Conservation (phyloP, 2,113 vertebrate species). For the Catagonus wagneri region DNA sequence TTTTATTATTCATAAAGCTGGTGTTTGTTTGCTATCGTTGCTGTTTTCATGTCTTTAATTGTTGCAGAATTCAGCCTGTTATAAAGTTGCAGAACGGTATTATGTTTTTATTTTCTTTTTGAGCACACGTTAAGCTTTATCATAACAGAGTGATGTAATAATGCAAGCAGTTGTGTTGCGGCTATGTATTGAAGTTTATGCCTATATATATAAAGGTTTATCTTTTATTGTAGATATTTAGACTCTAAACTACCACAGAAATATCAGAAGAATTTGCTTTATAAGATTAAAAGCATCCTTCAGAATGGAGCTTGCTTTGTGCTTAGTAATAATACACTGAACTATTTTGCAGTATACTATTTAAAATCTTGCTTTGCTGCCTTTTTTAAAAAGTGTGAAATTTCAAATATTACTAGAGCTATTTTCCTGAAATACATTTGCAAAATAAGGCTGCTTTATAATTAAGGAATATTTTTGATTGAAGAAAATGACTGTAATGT, state of each 20-base stretch:
- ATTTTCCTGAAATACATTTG: constrained; percentile 85
- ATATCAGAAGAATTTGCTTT: constrained; percentile 70
- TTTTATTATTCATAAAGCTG: not conserved
- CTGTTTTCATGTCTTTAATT: not conserved
- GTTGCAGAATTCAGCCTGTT: not conserved
- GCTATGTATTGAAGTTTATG: constrained; percentile 24
- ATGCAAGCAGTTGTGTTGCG: not conserved
- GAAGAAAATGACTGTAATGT: constrained; percentile 81
- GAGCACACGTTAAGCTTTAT: constrained; percentile 30
- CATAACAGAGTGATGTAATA: not conserved
- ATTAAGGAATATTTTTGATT: constrained; percentile 82
- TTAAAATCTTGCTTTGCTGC: constrained; percentile 84
- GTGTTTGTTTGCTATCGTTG: constrained; percentile 47
- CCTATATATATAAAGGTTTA: constrained; percentile 42
- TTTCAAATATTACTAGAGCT: constrained; percentile 83
- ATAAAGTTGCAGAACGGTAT: not conserved
- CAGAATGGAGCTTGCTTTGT: constrained; percentile 77
- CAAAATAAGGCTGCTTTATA: constrained; percentile 81
- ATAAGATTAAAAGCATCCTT: constrained; percentile 73
- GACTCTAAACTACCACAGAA: constrained; percentile 71
- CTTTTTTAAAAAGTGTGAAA: constrained; percentile 68
- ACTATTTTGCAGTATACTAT: constrained; percentile 77
- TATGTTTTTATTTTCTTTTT: not conserved
- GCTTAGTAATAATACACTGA: constrained; percentile 82
- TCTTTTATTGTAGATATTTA: constrained; percentile 62